phyloP scores from a whole-genome alignment of 2,113 vertebrate species.

The Ophiodon elongatus region DNA sequence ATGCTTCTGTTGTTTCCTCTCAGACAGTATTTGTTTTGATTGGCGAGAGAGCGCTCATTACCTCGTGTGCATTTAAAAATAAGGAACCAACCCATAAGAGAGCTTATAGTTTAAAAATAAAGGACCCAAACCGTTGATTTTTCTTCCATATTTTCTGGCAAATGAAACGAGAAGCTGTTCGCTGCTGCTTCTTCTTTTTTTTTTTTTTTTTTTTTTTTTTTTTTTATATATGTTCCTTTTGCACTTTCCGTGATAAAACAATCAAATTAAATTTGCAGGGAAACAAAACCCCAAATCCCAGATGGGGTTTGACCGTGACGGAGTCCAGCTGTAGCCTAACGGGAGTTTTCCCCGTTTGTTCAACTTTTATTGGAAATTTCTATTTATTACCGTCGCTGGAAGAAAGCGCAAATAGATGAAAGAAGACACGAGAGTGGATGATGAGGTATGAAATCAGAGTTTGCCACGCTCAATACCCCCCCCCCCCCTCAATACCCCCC shows the following conservation, averaged over 20 bases:
- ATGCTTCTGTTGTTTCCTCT: neutral
- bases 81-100: neutral
- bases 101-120: neutral
- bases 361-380: slow-evolving; percentile 47
- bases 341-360: neutral
- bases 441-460: neutral
- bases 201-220: too few relatives aligned
- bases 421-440: neutral
- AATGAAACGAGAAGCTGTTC: neutral
- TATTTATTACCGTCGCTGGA: neutral
- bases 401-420: neutral
- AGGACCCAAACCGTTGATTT: neutral
- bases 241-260: neutral
- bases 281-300: neutral
- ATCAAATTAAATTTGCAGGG: neutral
- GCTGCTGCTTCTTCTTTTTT: neutral
- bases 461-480: neutral
- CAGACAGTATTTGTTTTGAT: neutral
- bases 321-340: neutral
- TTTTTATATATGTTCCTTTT: too few relatives aligned
- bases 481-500: too few relatives aligned
- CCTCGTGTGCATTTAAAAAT: neutral
- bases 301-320: neutral
- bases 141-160: neutral
- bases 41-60: neutral